Conservation (phyloP, 2,797 vertebrate genomes). For the Sitta carolinensis region DNA sequence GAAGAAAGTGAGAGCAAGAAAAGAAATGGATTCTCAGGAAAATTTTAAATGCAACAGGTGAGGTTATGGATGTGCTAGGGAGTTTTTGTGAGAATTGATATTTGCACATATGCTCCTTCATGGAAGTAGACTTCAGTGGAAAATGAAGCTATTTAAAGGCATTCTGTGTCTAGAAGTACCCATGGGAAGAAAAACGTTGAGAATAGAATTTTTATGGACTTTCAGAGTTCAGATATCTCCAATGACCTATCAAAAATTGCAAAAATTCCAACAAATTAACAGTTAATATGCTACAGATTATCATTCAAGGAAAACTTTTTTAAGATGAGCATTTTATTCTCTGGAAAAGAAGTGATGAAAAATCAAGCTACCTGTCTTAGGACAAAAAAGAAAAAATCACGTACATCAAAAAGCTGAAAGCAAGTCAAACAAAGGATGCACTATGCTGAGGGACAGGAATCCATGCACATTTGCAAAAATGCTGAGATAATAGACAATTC, state of each 20-base stretch:
- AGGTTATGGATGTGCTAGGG: neutral
- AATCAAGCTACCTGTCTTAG: neutral
- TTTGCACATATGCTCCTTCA: neutral
- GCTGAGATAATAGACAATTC: neutral
- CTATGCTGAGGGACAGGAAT: neutral
- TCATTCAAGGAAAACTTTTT: neutral
- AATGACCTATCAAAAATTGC: neutral
- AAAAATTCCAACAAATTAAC: neutral
- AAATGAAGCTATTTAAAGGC: neutral
- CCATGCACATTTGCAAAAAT: neutral
- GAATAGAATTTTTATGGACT: neutral
- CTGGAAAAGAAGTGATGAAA: conserved; percentile 17
- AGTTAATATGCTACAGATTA: neutral
- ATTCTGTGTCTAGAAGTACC: neutral
- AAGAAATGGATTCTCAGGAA: neutral
- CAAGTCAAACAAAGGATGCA: neutral
- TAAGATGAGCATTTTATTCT: neutral
- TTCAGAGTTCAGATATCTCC: neutral
- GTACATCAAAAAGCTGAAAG: conserved; percentile 8
- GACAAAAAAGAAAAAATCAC: neutral
- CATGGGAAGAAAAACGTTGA: neutral
- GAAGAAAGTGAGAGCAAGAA: neutral
- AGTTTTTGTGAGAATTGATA: neutral
- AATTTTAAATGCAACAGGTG: neutral
- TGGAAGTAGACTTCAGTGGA: neutral